Evolutionary conservation across 2,888 invertebrate genomes (phyloP).

Genomic region (Aquatica leii): DNA sequence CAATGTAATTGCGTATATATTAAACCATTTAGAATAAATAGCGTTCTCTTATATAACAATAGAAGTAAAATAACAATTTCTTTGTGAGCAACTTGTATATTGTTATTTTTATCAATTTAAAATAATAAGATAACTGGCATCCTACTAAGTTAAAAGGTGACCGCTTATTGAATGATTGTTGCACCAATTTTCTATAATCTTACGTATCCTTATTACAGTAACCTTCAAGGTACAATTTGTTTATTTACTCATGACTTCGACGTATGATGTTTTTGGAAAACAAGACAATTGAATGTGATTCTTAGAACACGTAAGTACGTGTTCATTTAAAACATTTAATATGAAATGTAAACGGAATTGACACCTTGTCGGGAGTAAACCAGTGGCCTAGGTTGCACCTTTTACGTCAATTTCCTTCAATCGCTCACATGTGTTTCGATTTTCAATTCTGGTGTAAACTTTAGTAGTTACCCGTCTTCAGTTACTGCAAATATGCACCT

Average conservation of each 20-base stretch:
- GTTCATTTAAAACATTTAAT: slow-evolving; percentile 6
- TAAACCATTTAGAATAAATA: no score
- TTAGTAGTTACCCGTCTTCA: no score
- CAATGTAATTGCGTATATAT: no score
- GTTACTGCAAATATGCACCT: no score
- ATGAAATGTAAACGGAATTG: neutral
- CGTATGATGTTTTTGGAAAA: slow-evolving; percentile 21
- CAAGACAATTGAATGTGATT: neutral
- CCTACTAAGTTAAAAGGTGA: slow-evolving; percentile 28
- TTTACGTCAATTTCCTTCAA: no score
- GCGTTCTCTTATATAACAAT: no score
- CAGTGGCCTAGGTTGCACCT: no score
- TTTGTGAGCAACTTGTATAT: neutral
- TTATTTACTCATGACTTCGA: slow-evolving; percentile 35
- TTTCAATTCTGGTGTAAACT: no score
- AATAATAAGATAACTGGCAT: slow-evolving; percentile 25
- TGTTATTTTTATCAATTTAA: slow-evolving; percentile 22
- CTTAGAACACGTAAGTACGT: no score
- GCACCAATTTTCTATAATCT: slow-evolving; percentile 50
- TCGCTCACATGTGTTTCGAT: no score
- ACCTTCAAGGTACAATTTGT: slow-evolving; percentile 48
- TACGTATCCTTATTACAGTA: slow-evolving; percentile 52
- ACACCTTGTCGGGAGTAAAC: neutral
- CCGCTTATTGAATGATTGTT: slow-evolving; percentile 50
- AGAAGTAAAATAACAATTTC: no score